phyloP scores from a whole-genome alignment of 2,113 vertebrate species.

The human (Homo sapiens) region GRCh38 chr4:148857501-148858000 shows the following conservation, averaged over 20 bases:
- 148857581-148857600: constrained; percentile 35
- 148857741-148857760: constrained; percentile 10
- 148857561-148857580: constrained; percentile 60
- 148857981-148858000: neutral
- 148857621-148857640: neutral
- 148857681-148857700: neutral
- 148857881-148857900: neutral
- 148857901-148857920: neutral
- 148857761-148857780: constrained; percentile 40
- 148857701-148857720: neutral
- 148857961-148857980: constrained; percentile 49
- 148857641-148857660: neutral
- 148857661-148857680: neutral
- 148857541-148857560: constrained; percentile 42
- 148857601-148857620: constrained; percentile 6
- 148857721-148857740: neutral
- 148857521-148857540: neutral
- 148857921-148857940: neutral
- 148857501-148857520: neutral
- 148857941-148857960: neutral
- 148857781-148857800: constrained; percentile 55
- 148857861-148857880: neutral
- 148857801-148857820: constrained; percentile 42
- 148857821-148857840: neutral
- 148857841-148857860: constrained; percentile 43